Evolutionary conservation across 2,797 vertebrate species (phyloP), one percentile per base, ranked within the genome.

Genomic region (Premnoplex brunnescens): DNA sequence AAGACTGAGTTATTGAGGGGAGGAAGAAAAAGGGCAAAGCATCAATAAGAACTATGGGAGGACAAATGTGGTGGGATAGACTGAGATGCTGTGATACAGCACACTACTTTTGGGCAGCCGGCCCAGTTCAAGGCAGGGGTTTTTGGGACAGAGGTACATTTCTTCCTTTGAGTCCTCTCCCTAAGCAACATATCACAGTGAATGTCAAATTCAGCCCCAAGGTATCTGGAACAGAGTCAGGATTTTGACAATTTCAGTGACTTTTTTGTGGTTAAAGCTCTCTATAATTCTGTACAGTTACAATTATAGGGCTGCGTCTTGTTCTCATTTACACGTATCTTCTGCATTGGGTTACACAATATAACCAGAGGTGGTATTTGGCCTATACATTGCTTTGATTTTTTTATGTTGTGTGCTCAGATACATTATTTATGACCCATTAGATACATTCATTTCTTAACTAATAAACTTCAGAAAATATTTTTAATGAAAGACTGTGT

Each of bases 301-400:
- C 82, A 91, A 78, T 91, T 80, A 73, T 6, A 94, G 52, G n/a
- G n/a, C 68, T 59, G 32, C 0, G 26, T 52, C 91, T 85, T 95
- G 85, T 94, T 95, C 87, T 92, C 85, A 93, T 97, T 96, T 92
- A 76, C 87, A 93, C 12, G 4, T 79, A 92, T 86, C 91, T 58
- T 81, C 83, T 72, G 71, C 46, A 30, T 28, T 87, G 74, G 34
- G 30, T 91, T 92, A 90, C 52, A 94, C 89, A 93, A 95, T 71
- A 69, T 51, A 91, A 90, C 77, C 89, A 93, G 89, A 86, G 77
- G 94, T 87, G 90, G 74, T 43, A 93, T 82, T 82, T 87, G 71
- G 85, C 49, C 67, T 93, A 94, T 89, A 72, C 63, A 62, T 91
- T 6, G 7, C 55, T 78, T 86, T 91, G 64, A 85, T 59, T 88